These are phyloP conservation scores for Lepidochrysops patricia DNA, from an alignment of 2,888 invertebrate genomes.

Conservation along the genomic window DNA sequence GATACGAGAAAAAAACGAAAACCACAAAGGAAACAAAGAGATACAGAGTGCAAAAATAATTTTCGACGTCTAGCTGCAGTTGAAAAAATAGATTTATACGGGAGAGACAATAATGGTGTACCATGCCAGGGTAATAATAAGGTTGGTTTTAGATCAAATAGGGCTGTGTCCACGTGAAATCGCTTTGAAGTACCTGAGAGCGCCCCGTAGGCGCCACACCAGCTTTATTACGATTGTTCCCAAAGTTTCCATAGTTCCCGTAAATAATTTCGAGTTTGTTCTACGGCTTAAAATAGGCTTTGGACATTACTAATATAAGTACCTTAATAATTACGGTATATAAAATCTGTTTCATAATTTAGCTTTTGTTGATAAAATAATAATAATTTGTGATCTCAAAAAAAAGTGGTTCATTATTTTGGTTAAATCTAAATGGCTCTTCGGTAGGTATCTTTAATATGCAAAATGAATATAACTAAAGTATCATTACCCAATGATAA, in stretches of 20 bases:
- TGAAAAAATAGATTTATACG: conserved; percentile 10
- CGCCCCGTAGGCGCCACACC: conserved; percentile 54
- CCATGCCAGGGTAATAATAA: conserved; percentile 14
- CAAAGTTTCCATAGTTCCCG: conserved; percentile 33
- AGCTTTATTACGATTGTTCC: conserved; percentile 30
- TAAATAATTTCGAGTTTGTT: neutral
- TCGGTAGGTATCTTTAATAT: too few species aligned
- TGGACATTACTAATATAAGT: too few species aligned
- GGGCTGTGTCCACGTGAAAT: conserved; percentile 32
- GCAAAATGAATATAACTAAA: too few species aligned
- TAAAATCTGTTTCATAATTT: too few species aligned
- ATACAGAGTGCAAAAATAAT: conserved; percentile 15
- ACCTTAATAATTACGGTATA: too few species aligned
- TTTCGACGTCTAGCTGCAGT: conserved; percentile 5
- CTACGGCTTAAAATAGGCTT: neutral
- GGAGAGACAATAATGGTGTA: conserved; percentile 12
- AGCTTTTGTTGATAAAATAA: too few species aligned
- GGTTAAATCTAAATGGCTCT: too few species aligned
- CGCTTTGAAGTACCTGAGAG: conserved; percentile 46
- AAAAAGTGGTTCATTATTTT: too few species aligned
- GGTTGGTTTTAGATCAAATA: conserved; percentile 8
- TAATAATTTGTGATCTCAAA: too few species aligned
- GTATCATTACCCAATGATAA: too few species aligned
- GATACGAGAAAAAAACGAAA: conserved; percentile 19
- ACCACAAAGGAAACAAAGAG: conserved; percentile 14